These are phyloP conservation scores for Lycia hirtaria DNA, from an alignment of 2,888 invertebrate species.

Conservation along the genomic window DNA sequence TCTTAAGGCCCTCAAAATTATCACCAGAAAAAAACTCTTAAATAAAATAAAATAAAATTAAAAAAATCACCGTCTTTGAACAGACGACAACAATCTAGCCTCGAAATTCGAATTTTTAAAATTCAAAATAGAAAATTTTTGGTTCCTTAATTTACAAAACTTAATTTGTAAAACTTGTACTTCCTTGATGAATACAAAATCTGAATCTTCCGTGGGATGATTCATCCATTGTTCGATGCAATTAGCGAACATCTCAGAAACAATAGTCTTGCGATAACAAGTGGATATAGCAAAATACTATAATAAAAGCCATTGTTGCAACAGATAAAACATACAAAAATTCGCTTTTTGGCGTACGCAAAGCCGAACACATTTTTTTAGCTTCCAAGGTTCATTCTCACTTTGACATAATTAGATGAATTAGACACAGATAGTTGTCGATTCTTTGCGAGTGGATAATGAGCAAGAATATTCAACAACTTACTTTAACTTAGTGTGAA, in stretches of 20 bases:
- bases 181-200: constrained; percentile 28
- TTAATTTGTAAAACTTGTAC: constrained; percentile 22
- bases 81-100: constrained; percentile 36
- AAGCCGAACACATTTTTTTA: constrained; percentile 23
- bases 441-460: background rate
- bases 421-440: background rate
- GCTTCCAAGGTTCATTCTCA: background rate
- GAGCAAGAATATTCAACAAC: background rate
- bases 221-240: constrained; percentile 26
- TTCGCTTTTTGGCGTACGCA: constrained; percentile 33
- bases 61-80: constrained; percentile 39
- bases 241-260: constrained; percentile 24
- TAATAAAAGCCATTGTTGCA: constrained; percentile 21
- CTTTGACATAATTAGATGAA: background rate
- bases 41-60: constrained; percentile 16
- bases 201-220: constrained; percentile 31
- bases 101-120: constrained; percentile 37
- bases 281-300: constrained; percentile 26
- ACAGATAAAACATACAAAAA: constrained; percentile 37
- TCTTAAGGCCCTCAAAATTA: constrained; percentile 8
- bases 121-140: constrained; percentile 32
- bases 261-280: constrained; percentile 33
- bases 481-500: background rate
- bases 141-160: constrained; percentile 22
- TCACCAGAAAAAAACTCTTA: constrained; percentile 27